Percentiles rank a stretch among this genome's conserved stretches.
phyloP scores from a whole-genome alignment of 2,888 invertebrate genomes.

The Sepioteuthis lessoniana region DNA sequence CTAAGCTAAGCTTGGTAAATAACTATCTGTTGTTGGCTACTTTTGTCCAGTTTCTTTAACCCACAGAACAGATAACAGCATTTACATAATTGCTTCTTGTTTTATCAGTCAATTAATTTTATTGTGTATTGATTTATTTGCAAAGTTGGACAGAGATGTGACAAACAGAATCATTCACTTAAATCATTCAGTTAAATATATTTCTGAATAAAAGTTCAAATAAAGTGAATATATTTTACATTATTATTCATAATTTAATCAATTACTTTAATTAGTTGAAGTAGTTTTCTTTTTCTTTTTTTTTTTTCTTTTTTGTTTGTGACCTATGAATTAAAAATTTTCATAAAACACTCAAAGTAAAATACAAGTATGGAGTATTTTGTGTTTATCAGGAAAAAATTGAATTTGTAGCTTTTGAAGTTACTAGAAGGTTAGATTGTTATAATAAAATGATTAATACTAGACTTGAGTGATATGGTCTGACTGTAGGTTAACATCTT shows the following conservation, averaged over 20 bases:
- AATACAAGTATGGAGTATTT: not conserved
- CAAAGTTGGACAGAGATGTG: not conserved
- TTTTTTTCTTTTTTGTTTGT: not conserved
- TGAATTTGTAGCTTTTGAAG: no score
- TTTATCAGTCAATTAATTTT: not conserved
- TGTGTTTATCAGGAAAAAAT: not conserved
- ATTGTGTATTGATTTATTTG: not conserved
- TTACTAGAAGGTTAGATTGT: not conserved
- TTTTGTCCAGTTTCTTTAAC: not conserved
- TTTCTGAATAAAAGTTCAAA: not conserved
- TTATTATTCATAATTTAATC: slow-evolving; percentile 2
- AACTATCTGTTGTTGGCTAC: not conserved
- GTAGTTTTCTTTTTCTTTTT: not conserved
- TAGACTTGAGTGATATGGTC: not conserved
- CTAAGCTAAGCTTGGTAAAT: not conserved
- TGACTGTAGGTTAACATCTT: not conserved
- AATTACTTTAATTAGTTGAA: not conserved
- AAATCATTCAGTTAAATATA: not conserved
- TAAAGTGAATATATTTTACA: not conserved
- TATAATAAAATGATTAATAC: not conserved
- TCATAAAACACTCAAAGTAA: not conserved
- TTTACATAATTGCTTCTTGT: not conserved
- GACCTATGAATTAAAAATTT: not conserved
- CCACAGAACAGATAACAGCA: not conserved
- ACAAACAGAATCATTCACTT: not conserved